Evolutionary conservation across 1,140 invertebrate genomes (phyloP).

Genomic region (Copidosoma floridanum): DNA sequence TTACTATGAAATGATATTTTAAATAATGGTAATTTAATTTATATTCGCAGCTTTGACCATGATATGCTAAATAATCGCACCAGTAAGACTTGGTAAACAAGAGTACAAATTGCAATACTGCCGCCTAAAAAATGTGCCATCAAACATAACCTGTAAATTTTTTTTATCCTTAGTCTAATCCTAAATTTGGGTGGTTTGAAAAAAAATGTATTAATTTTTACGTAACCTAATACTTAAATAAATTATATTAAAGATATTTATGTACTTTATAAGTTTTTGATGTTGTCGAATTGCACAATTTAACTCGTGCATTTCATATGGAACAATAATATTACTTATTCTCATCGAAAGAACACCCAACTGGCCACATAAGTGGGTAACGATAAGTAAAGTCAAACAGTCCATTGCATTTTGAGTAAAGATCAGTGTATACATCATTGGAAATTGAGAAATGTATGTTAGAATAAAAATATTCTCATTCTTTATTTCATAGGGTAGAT

Average conservation of each 20-base stretch:
- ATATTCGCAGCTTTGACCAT: no score
- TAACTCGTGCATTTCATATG: background rate
- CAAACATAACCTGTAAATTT: conserved; percentile 19
- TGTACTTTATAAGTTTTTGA: conserved; percentile 26
- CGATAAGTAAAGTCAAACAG: conserved; percentile 30
- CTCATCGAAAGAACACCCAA: conserved; percentile 28
- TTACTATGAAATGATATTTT: background rate
- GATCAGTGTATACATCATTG: conserved; percentile 29
- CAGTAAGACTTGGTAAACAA: conserved; percentile 30
- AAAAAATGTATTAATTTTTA: background rate
- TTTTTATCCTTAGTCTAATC: conserved; percentile 21
- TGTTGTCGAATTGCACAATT: conserved; percentile 20
- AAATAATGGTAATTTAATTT: background rate
- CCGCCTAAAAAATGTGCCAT: conserved; percentile 26
- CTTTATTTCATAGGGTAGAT: conserved; percentile 30
- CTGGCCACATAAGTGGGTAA: conserved; percentile 32
- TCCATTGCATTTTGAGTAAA: conserved; percentile 37
- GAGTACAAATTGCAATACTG: conserved; percentile 29
- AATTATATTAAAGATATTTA: background rate
- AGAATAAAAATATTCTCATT: conserved; percentile 18
- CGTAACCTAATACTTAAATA: background rate
- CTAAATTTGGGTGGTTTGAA: conserved; percentile 11
- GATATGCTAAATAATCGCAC: conserved; percentile 11
- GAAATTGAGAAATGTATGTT: conserved; percentile 29
- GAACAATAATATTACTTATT: conserved; percentile 21